Percentiles rank a stretch among this genome's conserved stretches.
These are phyloP conservation scores for Vanessa cardui DNA, from an alignment of 2,888 invertebrate genomes.

Conservation along the genomic window DNA sequence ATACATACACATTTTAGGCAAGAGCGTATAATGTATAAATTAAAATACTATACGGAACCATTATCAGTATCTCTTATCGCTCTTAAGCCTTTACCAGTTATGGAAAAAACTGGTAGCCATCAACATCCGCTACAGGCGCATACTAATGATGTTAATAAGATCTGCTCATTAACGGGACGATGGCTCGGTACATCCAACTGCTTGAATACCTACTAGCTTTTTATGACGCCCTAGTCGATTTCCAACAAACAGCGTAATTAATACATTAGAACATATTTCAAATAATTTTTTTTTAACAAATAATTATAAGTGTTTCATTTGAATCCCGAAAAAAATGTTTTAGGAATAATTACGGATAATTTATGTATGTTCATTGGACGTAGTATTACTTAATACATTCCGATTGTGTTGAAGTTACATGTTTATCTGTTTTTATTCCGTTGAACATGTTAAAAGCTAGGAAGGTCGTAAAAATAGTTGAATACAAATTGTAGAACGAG, in stretches of 20 bases:
- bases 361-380: too few relatives aligned
- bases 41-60: constrained; percentile 17
- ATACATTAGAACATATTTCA: constrained; percentile 1
- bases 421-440: too few relatives aligned
- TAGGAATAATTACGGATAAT: too few relatives aligned
- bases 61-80: constrained; percentile 1
- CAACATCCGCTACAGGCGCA: constrained; percentile 32
- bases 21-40: background rate
- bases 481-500: too few relatives aligned
- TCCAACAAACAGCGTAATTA: constrained; percentile 23
- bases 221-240: constrained; percentile 31
- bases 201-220: constrained; percentile 29
- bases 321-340: too few relatives aligned
- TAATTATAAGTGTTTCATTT: background rate
- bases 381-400: too few relatives aligned
- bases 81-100: constrained; percentile 21
- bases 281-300: background rate
- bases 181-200: constrained; percentile 14
- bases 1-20: background rate
- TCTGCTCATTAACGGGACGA: constrained; percentile 37
- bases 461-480: too few relatives aligned
- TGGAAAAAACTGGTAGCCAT: constrained; percentile 39
- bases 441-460: too few relatives aligned
- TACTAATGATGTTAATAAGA: constrained; percentile 39
- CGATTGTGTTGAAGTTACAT: too few relatives aligned